phyloP scores from a whole-genome alignment of 2,113 vertebrate species.

The Oreochromis tanganicae region DNA sequence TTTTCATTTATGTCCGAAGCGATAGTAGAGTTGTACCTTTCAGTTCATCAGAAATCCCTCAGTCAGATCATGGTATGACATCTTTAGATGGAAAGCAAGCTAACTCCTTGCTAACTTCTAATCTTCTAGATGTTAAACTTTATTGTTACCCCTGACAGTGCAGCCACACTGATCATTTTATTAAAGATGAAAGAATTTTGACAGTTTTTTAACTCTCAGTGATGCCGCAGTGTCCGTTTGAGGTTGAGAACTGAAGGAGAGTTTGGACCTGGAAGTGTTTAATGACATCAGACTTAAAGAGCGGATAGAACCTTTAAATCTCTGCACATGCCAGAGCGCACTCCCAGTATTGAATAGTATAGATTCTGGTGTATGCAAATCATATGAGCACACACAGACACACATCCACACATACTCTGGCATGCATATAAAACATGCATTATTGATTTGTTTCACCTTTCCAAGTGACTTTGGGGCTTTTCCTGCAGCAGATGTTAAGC shows the following conservation, averaged over 20 bases:
- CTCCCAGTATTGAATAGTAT: constrained; percentile 40
- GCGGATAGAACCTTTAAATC: not conserved
- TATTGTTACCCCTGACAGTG: not conserved
- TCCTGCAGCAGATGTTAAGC: constrained; percentile 33
- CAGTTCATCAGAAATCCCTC: not conserved
- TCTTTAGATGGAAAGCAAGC: not conserved
- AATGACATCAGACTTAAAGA: not conserved
- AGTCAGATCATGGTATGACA: not conserved
- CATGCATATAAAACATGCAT: constrained; percentile 57
- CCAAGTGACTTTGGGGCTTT: constrained; percentile 33
- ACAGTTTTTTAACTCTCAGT: not conserved
- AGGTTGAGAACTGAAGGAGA: not conserved
- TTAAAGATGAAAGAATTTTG: not conserved
- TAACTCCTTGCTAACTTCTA: not conserved
- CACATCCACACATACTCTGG: constrained; percentile 14
- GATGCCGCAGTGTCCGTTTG: not conserved
- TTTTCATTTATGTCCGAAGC: not conserved
- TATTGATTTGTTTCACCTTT: constrained; percentile 70
- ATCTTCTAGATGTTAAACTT: not conserved
- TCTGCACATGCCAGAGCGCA: not conserved
- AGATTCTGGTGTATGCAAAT: constrained; percentile 59
- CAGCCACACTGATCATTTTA: not conserved
- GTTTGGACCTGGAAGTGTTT: not conserved
- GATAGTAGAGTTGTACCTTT: not conserved
- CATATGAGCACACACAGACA: constrained; percentile 31